These are phyloP conservation scores for Pachycephala philippinensis DNA, from an alignment of 2,113 vertebrate genomes.

Conservation along the genomic window DNA sequence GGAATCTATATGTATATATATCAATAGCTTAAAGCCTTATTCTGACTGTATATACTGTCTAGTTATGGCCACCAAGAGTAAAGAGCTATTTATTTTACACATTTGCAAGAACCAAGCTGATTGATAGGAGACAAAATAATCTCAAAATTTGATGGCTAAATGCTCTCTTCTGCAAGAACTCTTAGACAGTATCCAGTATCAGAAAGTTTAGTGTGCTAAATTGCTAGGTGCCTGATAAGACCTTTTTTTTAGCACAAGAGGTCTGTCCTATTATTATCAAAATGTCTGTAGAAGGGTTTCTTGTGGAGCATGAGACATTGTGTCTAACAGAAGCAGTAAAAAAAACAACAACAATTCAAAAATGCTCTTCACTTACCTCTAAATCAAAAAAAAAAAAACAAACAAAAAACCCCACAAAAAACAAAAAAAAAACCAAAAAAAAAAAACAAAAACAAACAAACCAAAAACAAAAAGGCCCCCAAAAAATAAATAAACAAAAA, in stretches of 20 bases:
- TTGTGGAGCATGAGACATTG: not conserved
- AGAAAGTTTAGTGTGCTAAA: slow-evolving; percentile 36
- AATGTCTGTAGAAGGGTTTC: not conserved
- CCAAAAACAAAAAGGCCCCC: not conserved
- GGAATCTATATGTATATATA: not conserved
- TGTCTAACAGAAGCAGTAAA: not conserved
- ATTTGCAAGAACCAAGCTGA: not conserved
- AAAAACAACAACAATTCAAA: not conserved
- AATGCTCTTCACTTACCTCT: not conserved
- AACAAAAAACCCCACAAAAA: not conserved
- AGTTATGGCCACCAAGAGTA: not conserved
- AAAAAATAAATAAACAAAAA: not conserved
- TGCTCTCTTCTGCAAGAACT: not conserved
- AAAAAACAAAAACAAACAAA: not conserved
- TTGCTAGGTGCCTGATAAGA: slow-evolving; percentile 5
- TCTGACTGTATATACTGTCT: not conserved
- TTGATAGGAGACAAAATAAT: not conserved
- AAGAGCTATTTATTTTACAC: not conserved
- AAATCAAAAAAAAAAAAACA: not conserved
- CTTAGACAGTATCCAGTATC: not conserved
- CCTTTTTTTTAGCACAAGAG: slow-evolving; percentile 7
- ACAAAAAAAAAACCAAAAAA: not conserved
- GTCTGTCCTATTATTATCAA: slow-evolving; percentile 16
- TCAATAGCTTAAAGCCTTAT: not conserved
- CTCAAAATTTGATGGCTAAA: not conserved